Conservation (phyloP, 2,797 vertebrate genomes). For the Gila robusta region DNA sequence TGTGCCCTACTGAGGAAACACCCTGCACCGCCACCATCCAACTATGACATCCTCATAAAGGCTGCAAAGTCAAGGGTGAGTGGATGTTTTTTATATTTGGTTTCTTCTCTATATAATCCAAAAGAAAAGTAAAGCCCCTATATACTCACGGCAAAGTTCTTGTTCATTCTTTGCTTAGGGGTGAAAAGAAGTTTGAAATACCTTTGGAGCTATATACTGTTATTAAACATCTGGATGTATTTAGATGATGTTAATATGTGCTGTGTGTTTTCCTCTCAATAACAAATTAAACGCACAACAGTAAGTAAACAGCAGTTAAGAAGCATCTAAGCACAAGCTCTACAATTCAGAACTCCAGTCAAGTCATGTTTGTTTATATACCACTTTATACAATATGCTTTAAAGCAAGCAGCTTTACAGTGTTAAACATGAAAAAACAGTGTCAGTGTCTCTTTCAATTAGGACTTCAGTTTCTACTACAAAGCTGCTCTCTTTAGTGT, state of each 20-base stretch:
- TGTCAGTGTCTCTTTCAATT: background rate
- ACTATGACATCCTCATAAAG: slow-evolving; percentile 95
- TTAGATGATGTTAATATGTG: background rate
- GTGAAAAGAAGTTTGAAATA: too few relatives aligned
- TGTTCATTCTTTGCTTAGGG: too few relatives aligned
- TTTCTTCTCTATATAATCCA: too few relatives aligned
- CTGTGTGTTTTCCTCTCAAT: background rate
- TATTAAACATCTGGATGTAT: background rate
- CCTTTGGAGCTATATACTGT: background rate
- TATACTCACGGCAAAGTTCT: too few relatives aligned
- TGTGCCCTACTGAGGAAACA: slow-evolving; percentile 95
- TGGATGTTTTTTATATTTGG: background rate
- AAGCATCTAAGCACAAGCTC: background rate
- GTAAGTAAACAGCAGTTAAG: background rate
- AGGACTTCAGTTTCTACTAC: background rate
- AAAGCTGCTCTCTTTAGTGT: background rate
- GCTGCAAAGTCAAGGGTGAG: slow-evolving; percentile 89
- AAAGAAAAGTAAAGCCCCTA: too few relatives aligned
- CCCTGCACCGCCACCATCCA: slow-evolving; percentile 94
- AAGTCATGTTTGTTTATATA: background rate
- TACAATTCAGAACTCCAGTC: background rate
- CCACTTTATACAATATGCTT: background rate
- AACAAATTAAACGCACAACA: background rate
- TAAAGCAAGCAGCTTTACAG: background rate
- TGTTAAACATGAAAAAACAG: background rate